Base-by-base conservation (phyloP, 2,888 invertebrate species). In the Exocentrus adspersus region DNA sequence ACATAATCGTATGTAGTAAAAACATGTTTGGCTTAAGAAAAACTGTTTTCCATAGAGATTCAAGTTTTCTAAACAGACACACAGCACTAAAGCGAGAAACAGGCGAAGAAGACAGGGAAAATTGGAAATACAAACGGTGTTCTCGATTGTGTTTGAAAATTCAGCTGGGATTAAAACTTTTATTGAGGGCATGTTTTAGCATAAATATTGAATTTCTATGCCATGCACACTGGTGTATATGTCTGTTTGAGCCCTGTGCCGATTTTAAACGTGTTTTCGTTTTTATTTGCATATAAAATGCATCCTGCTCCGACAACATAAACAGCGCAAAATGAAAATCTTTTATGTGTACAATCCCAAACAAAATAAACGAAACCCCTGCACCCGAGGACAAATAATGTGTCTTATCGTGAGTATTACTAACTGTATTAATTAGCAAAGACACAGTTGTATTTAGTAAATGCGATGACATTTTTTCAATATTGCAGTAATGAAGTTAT, bases 71-170 rank as follows among this genome's bases (percentile, higher is more conserved):
- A 12, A 48, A 48, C n/a, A 43, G 24, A 24, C 14, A 9, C 5
- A 19, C n/a, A 10, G 6, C 20, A 10, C 20, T 51, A 51, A 51
- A 32, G 32, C 53, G 21, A 12, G 53, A 42, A 42, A 41, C 24
- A 53, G 42, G 41, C 41, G 6, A 41, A 53, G 41, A 19, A 41
- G 41, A 53, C 53, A 14, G 21, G 42, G 41, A 42, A 46, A 53
- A 53, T 53, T 53, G 53, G 53, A 30, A 53, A 53, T 53, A 53
- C 21, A 53, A 41, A 42, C 37, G 20, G 12, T 42, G 9, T 53
- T 53, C 53, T 53, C 53, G 24, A 53, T 53, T 53, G 53, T 42
- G 24, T 42, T n/a, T 42, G 41, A 53, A 53, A 53, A 53, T 53
- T 41, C 53, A 20, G 12, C 53, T 28, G 53, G 20, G 53, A 53